Percentiles rank a stretch among this genome's conserved stretches.
These are phyloP conservation scores for Habrosyne pyritoides DNA, from an alignment of 2,888 invertebrate species.

Conservation along the genomic window DNA sequence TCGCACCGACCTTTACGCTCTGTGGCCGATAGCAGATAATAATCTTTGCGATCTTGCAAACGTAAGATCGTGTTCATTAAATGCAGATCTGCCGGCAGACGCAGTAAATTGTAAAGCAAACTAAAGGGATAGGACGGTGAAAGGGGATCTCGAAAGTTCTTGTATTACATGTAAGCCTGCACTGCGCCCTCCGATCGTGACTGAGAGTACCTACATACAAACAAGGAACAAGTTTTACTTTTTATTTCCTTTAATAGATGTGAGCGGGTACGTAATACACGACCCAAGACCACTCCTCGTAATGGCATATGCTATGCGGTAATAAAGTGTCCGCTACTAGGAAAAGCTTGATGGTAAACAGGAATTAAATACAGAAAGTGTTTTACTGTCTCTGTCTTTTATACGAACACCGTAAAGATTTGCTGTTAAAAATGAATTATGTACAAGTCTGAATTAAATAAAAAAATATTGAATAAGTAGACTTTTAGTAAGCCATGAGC, in stretches of 20 bases:
- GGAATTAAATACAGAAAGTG: not conserved
- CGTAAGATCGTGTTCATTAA: constrained; percentile 22
- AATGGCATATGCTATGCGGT: not conserved
- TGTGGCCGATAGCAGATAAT: not conserved
- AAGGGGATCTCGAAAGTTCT: constrained; percentile 63
- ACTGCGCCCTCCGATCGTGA: constrained; percentile 21
- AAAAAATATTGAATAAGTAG: no score
- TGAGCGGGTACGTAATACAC: not conserved
- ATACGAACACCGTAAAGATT: not conserved
- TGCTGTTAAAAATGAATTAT: not conserved
- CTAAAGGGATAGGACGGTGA: constrained; percentile 56
- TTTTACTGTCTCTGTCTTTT: not conserved
- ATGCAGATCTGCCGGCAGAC: constrained; percentile 33
- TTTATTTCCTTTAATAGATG: constrained; percentile 3
- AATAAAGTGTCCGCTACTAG: constrained; percentile 1
- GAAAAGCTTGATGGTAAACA: not conserved
- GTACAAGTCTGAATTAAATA: no score
- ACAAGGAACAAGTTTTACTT: constrained; percentile 6
- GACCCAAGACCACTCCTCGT: not conserved
- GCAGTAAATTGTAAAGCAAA: constrained; percentile 30
- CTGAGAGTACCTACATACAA: constrained; percentile 3
- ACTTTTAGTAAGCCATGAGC: no score
- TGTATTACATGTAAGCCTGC: constrained; percentile 29
- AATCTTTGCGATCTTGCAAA: not conserved
- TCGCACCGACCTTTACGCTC: constrained; percentile 2